Evolutionary conservation across 2,113 vertebrate species (phyloP), one percentile per base, ranked within the genome.

Genomic region (Micromys minutus): DNA sequence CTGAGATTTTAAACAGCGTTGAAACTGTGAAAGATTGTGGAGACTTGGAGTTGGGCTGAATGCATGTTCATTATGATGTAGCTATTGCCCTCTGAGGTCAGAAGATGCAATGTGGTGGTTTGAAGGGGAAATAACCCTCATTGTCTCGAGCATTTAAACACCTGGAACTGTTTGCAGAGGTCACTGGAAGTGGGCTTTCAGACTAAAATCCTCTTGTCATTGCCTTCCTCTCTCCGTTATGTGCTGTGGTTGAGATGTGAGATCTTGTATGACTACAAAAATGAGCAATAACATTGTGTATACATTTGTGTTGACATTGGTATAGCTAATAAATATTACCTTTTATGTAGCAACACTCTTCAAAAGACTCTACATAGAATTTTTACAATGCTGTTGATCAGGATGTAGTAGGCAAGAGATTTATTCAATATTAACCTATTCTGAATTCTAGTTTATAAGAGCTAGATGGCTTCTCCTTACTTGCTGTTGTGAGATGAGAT

Each of bases 311-410:
- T 69, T 91, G 57, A 15, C 52, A 80, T 65, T 80, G 57, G 93
- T 96, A 50, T 26, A 19, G n/a, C 39, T 81, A 87, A 52, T 89
- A 36, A 85, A 2, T 55, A 45, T 92, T 75, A 52, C 13, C 21
- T 95, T 94, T 88, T 69, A 69, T n/a, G 61, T 3, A 77, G 24
- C 24, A 69, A 34, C 11, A 47, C 17, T 74, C 76, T 94, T 92
- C 55, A 86, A 39, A 88, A 24, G 45, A 87, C 87, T 91, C 2
- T 90, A 69, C 45, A 21, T 45, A 83, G 72, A 94, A 79, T 95
- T 91, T 31, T 92, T 26, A 81, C 9, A 75, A 3, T 7, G 71
- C 11, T 31, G n/a, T 21, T 85, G 72, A 94, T 16, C 47, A 95
- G 72, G 47, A 47, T 74, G n/a, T 67, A 80, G 79, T 19, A 84